phyloP scores from a whole-genome alignment of 2,888 invertebrate genomes.

The Brenthis hecate region DNA sequence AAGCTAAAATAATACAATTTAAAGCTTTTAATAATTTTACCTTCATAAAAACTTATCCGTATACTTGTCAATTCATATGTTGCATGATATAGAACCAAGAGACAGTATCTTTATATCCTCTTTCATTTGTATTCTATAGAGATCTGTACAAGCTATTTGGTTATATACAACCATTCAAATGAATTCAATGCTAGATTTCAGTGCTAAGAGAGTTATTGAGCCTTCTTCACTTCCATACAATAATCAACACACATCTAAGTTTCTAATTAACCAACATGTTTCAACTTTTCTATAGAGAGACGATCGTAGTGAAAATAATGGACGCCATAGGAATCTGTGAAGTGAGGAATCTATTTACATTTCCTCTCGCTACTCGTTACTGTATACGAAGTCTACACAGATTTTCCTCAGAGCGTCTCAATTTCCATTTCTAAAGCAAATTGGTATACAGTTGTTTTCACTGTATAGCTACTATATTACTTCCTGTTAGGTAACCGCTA shows the following conservation, averaged over 20 bases:
- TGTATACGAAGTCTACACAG: constrained; percentile 28
- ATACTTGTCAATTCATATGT: too few species aligned
- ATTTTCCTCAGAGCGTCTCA: constrained; percentile 27
- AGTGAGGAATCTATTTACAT: constrained; percentile 14
- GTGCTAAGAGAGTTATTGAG: too few species aligned
- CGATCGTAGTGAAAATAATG: not conserved
- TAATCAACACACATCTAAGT: not conserved
- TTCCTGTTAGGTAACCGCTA: not conserved
- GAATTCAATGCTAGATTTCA: too few species aligned
- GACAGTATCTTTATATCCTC: too few species aligned
- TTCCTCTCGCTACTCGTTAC: constrained; percentile 34
- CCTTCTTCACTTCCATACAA: not conserved
- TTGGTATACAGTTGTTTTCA: constrained; percentile 15
- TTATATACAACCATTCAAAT: too few species aligned
- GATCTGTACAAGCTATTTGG: too few species aligned
- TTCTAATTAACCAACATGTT: not conserved
- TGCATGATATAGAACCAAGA: too few species aligned
- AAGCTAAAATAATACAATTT: too few species aligned
- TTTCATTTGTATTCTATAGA: too few species aligned
- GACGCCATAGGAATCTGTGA: not conserved
- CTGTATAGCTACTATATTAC: constrained; percentile 2
- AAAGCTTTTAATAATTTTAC: too few species aligned
- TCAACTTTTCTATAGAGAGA: not conserved
- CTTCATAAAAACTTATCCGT: too few species aligned
- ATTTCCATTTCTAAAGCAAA: constrained; percentile 25